phyloP scores from a whole-genome alignment of 2,797 vertebrate genomes.

The Galagoides demidoff region DNA sequence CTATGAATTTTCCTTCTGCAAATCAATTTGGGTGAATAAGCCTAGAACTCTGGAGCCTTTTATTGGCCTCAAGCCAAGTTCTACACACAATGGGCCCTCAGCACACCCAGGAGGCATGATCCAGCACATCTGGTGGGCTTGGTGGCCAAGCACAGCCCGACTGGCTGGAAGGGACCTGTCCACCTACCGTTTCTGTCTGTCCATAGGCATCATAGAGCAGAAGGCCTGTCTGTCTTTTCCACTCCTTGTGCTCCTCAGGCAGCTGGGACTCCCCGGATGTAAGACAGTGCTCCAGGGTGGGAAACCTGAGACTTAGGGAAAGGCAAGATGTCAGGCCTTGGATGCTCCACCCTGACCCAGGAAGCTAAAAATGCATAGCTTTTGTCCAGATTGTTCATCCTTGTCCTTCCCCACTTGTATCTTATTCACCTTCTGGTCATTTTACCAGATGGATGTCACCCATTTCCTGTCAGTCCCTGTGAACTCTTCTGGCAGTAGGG shows the following conservation, averaged over 20 bases:
- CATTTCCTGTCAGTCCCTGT: neutral
- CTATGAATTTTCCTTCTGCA: neutral
- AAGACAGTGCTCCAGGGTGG: slow-evolving; percentile 86
- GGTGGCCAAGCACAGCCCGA: no score
- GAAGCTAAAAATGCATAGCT: fast-evolving
- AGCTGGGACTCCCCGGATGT: slow-evolving; percentile 89
- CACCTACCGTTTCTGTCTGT: slow-evolving; percentile 90
- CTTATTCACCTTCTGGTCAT: neutral
- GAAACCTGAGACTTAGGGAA: slow-evolving; percentile 87
- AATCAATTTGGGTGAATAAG: neutral
- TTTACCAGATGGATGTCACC: neutral
- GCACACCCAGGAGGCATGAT: fast-evolving
- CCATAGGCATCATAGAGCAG: slow-evolving; percentile 89
- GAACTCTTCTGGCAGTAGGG: neutral
- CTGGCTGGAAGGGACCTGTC: slow-evolving; percentile 28
- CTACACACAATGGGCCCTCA: no score
- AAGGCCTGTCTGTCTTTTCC: slow-evolving; percentile 88
- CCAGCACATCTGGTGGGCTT: no score
- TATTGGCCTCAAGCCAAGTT: neutral
- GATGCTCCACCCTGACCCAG: no score
- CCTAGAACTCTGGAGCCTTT: neutral
- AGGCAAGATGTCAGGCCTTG: neutral
- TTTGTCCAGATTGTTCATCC: neutral
- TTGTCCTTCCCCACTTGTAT: neutral
- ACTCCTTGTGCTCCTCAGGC: slow-evolving; percentile 88